Evolutionary conservation across 2,113 vertebrate species (phyloP), one percentile per base, ranked within the genome.

Genomic region (Sinosuthora webbiana): DNA sequence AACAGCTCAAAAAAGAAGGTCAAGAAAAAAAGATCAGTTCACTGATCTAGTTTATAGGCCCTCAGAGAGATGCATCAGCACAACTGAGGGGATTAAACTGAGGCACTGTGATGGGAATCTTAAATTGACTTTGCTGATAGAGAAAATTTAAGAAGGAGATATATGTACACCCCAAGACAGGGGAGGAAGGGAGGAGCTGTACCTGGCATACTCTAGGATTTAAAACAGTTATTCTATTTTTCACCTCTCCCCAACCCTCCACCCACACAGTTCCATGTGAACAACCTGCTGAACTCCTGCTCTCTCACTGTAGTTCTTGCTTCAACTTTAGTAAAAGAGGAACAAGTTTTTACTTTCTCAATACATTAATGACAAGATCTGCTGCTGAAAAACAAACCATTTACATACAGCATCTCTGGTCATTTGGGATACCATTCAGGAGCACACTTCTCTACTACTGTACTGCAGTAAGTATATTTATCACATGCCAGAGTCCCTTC

Each of bases 11-110:
- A 92, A 94, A 93, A 90, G 79, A 77, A 94, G 89, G 91, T 92
- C 75, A 81, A 63, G 69, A 59, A 86, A 89, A 67, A 89, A 94
- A 90, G 35, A 74, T 77, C 44, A 93, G 90, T 92, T 96, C 79
- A 56, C 89, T 92, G 86, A 95, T 96, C 94, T 97, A 92, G 96
- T 95, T 97, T 94, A 87, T 60, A 71, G 76, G 91, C 76, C 94
- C 83, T 77, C 35, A 52, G 95, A 71, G 96, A 92, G 42, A 75
- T 3, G 5, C 60, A 44, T 86, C 64, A 81, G 56, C 79, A 80
- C n/a, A 70, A 30, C 47, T 56, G 69, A 81, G 80, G 30, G 52
- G 52, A 87, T 89, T 93, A 64, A 84, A 71, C 23, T 17, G 42
- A 71, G 42, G 64, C 71, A 83, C 68, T 47, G 63, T 83, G 42